Percentiles rank a stretch among this genome's conserved stretches.
phyloP scores from a whole-genome alignment of 2,113 vertebrate species.

The Vanacampus margaritifer region DNA sequence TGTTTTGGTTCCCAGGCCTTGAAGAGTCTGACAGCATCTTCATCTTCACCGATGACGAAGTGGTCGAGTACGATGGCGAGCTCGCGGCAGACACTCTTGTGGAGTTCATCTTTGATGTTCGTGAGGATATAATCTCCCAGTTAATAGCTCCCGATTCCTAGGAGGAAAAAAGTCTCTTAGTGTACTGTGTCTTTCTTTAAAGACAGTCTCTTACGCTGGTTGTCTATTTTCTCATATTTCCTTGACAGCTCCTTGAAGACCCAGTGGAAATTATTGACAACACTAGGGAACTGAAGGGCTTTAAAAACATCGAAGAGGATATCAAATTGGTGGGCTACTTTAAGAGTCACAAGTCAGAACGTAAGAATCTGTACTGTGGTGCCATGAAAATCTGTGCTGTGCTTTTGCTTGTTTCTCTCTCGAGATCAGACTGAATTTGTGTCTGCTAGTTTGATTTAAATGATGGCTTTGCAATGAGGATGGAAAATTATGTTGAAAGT shows the following conservation, averaged over 20 bases:
- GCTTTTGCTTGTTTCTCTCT: neutral
- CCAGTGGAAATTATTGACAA: slow-evolving; percentile 87
- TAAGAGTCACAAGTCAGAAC: slow-evolving; percentile 85
- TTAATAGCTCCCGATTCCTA: slow-evolving; percentile 52
- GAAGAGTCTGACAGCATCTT: slow-evolving; percentile 85
- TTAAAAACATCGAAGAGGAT: slow-evolving; percentile 84
- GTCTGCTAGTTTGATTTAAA: neutral
- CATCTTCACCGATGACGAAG: slow-evolving; percentile 83
- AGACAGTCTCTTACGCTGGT: neutral
- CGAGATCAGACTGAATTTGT: neutral
- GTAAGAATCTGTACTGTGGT: slow-evolving; percentile 73
- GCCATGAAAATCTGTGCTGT: slow-evolving; percentile 32
- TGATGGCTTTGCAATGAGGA: slow-evolving; percentile 1
- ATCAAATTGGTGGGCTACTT: slow-evolving; percentile 92
- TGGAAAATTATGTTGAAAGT: slow-evolving; percentile 14
- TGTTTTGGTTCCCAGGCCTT: slow-evolving; percentile 65
- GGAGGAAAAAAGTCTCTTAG: slow-evolving; percentile 9
- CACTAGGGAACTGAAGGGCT: slow-evolving; percentile 80
- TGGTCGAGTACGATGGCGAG: slow-evolving; percentile 89
- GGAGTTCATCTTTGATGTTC: slow-evolving; percentile 89
- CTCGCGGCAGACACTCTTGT: slow-evolving; percentile 84
- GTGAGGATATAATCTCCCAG: slow-evolving; percentile 64
- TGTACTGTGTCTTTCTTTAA: neutral
- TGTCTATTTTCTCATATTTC: neutral
- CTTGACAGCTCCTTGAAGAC: slow-evolving; percentile 77